Evolutionary conservation across 2,888 invertebrate genomes (phyloP).

Genomic region (Eulithis testata): DNA sequence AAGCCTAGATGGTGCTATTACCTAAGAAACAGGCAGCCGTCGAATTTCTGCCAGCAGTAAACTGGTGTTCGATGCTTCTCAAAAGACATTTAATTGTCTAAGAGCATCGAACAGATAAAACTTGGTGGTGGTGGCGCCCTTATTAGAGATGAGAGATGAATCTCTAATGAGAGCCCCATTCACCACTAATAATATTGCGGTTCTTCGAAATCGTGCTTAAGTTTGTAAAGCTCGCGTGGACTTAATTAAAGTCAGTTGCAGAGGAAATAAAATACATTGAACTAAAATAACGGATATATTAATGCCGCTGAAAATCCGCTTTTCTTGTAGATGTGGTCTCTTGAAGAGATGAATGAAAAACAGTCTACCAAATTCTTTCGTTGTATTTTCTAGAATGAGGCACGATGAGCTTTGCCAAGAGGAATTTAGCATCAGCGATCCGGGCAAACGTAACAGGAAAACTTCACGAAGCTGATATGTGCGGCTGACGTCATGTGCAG

Average conservation of each 20-base stretch:
- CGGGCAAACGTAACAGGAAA: constrained; percentile 38
- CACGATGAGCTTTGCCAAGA: constrained; percentile 16
- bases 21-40: constrained; percentile 12
- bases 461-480: constrained; percentile 24
- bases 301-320: constrained; percentile 1
- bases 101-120: too few species aligned
- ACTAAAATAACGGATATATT: not conserved
- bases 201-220: too few species aligned
- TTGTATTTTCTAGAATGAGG: constrained; percentile 30
- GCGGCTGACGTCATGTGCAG: constrained; percentile 18
- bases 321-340: constrained; percentile 24
- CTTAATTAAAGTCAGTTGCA: too few species aligned
- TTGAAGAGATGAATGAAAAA: constrained; percentile 64
- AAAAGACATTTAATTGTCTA: too few species aligned
- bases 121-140: too few species aligned
- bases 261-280: too few species aligned
- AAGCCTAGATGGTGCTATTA: constrained; percentile 6
- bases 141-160: too few species aligned
- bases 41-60: not conserved
- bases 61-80: not conserved
- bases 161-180: too few species aligned
- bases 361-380: constrained; percentile 36
- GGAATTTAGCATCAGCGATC: constrained; percentile 28
- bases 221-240: too few species aligned
- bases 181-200: too few species aligned